A percentile compares a stretch with the other conserved stretches of the same genome.
These are phyloP conservation scores for Halichondria panicea DNA, from an alignment of 37 sponge, comb jelly and placozoan species.

Conservation along the genomic window DNA sequence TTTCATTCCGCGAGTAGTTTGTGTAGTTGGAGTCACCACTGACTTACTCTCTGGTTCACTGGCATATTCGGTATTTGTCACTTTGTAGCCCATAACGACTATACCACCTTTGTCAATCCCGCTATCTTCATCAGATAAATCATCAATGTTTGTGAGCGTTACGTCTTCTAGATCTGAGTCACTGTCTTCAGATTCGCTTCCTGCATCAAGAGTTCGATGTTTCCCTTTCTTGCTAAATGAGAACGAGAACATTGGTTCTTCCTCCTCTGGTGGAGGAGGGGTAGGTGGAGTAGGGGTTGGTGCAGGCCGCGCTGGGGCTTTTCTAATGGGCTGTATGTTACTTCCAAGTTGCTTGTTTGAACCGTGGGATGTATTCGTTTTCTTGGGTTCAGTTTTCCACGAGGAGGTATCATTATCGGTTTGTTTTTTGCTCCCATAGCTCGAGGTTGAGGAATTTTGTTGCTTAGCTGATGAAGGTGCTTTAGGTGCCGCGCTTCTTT, in stretches of 20 bases:
- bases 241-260: slow-evolving; percentile 16
- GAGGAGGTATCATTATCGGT: not conserved
- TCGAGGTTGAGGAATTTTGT: not conserved
- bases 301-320: not conserved
- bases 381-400: not conserved
- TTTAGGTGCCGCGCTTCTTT: slow-evolving; percentile 16
- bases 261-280: not conserved
- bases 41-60: not conserved
- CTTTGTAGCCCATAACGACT: not conserved
- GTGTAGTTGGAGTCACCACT: not conserved
- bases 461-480: not conserved
- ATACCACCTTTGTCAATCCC: slow-evolving; percentile 6
- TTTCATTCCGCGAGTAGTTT: not conserved
- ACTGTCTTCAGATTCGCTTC: slow-evolving; percentile 6
- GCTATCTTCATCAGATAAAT: slow-evolving; percentile 16
- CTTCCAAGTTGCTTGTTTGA: not conserved
- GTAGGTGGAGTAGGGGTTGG: not conserved
- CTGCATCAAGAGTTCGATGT: not conserved
- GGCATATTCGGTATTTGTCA: not conserved
- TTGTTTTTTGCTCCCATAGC: not conserved
- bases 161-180: slow-evolving; percentile 29
- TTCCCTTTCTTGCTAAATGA: not conserved
- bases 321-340: not conserved
- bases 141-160: slow-evolving; percentile 32
- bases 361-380: not conserved